Conservation (phyloP, 1,140 invertebrate species). For the Pteromalus puparum region DNA sequence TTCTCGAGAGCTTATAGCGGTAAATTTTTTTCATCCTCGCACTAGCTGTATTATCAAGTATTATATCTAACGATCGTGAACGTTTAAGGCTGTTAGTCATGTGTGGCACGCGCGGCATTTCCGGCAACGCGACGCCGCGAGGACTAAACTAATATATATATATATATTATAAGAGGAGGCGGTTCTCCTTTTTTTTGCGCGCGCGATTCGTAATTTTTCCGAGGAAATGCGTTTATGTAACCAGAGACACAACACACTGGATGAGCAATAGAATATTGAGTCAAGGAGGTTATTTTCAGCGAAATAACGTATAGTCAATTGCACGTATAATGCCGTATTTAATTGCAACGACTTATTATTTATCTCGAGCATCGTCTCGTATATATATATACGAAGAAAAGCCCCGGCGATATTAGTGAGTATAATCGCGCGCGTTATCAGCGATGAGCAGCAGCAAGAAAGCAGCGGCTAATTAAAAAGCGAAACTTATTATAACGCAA, state of each 20-base stretch:
- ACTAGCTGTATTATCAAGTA: neutral
- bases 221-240: neutral
- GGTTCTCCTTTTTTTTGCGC: neutral
- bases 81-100: constrained; percentile 57
- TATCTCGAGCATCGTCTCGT: constrained; percentile 18
- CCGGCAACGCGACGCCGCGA: constrained; percentile 67
- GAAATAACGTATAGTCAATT: constrained; percentile 4
- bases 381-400: constrained; percentile 1
- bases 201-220: neutral
- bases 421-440: constrained; percentile 44
- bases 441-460: neutral
- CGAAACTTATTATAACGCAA: constrained; percentile 6
- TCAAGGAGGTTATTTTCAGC: no score
- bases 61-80: neutral
- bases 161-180: neutral
- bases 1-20: neutral
- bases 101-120: constrained; percentile 68
- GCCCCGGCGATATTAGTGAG: constrained; percentile 21
- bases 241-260: no score
- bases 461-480: constrained; percentile 33
- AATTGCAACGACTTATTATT: constrained; percentile 41
- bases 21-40: neutral
- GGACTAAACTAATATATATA: constrained; percentile 9
- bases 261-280: no score
- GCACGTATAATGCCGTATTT: constrained; percentile 48